phyloP scores from a whole-genome alignment of 1,140 invertebrate species.

The Linepithema humile region DNA sequence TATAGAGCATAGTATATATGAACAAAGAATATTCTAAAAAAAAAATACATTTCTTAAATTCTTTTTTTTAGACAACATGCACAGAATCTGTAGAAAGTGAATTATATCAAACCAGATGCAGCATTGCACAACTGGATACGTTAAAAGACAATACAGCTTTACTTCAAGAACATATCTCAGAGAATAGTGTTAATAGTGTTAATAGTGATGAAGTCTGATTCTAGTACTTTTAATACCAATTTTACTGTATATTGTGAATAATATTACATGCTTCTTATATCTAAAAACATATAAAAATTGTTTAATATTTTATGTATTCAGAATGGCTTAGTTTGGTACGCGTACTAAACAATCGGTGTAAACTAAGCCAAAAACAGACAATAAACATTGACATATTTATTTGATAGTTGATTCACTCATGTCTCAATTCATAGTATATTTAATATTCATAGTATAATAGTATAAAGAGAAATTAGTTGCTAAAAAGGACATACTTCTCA shows the following conservation, averaged over 20 bases:
- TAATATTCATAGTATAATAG: neutral
- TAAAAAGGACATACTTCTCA: constrained; percentile 49
- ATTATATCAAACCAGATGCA: constrained; percentile 61
- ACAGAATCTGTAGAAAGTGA: constrained; percentile 55
- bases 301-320: constrained; percentile 28
- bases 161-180: constrained; percentile 49
- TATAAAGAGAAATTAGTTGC: neutral
- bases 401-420: neutral
- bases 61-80: constrained; percentile 58
- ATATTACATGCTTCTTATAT: constrained; percentile 1
- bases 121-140: constrained; percentile 60
- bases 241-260: neutral
- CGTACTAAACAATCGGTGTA: too few species aligned
- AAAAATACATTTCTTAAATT: neutral
- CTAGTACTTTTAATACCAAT: neutral
- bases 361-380: too few species aligned
- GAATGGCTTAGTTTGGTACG: neutral
- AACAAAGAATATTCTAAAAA: neutral
- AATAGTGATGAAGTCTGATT: constrained; percentile 27
- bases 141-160: constrained; percentile 60
- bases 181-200: constrained; percentile 8
- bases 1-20: neutral
- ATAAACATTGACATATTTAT: constrained; percentile 36
- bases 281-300: neutral
- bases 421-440: constrained; percentile 2